Percentiles rank a stretch among this genome's conserved stretches.
Evolutionary conservation across 2,888 invertebrate genomes (phyloP).

Genomic region (Dioctria linearis): DNA sequence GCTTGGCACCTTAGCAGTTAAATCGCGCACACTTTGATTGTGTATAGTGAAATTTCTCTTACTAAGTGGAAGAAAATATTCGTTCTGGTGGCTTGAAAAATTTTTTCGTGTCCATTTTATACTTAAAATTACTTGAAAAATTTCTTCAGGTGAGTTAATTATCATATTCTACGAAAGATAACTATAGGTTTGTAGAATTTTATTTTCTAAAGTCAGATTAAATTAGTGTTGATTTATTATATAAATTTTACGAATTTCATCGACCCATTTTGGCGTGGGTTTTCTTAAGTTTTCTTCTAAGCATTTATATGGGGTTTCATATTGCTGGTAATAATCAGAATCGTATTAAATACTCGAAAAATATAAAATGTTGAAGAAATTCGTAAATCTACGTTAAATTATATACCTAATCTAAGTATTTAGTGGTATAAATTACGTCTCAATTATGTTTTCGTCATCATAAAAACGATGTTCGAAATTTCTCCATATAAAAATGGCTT

Average conservation of each 20-base stretch:
- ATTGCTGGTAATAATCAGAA: slow-evolving; percentile 21
- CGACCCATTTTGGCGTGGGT: slow-evolving; percentile 66
- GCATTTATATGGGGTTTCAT: slow-evolving; percentile 54
- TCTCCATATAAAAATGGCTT: slow-evolving; percentile 57
- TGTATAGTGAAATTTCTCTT: slow-evolving; percentile 49
- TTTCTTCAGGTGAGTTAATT: slow-evolving; percentile 67
- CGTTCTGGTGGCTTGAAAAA: slow-evolving; percentile 56
- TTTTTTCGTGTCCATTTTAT: slow-evolving; percentile 63
- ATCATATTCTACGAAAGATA: slow-evolving; percentile 65
- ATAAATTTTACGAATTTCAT: slow-evolving; percentile 65
- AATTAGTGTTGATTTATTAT: slow-evolving; percentile 66
- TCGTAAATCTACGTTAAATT: slow-evolving; percentile 24
- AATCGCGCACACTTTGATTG: slow-evolving; percentile 34
- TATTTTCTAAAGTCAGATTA: slow-evolving; percentile 61
- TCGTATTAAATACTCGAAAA: slow-evolving; percentile 1
- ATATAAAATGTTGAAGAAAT: slow-evolving; percentile 44
- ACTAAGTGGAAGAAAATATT: slow-evolving; percentile 49
- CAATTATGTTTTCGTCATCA: slow-evolving; percentile 59
- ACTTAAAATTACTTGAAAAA: slow-evolving; percentile 63
- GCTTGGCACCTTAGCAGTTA: background rate
- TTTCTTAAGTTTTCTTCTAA: slow-evolving; percentile 57
- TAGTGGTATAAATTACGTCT: slow-evolving; percentile 55
- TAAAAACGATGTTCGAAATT: slow-evolving; percentile 49
- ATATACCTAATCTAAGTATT: background rate
- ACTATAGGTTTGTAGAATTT: slow-evolving; percentile 60